phyloP scores from a whole-genome alignment of 1,140 invertebrate species.

The Pogonognathellus flavescens region DNA sequence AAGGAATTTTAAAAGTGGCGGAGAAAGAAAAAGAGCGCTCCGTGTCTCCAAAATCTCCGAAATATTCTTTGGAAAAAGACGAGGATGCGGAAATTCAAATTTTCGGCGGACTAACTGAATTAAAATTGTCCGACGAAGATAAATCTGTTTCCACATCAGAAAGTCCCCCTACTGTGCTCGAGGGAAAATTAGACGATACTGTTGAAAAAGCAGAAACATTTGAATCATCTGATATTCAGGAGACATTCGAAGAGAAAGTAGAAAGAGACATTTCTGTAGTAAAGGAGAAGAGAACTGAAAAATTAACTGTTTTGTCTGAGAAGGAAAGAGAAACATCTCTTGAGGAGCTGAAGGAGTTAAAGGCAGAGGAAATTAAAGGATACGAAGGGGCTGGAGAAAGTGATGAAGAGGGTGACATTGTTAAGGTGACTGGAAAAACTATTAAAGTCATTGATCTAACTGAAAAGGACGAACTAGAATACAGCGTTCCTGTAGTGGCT shows the following conservation, averaged over 20 bases:
- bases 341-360: constrained; percentile 56
- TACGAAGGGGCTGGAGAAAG: constrained; percentile 44
- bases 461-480: background rate
- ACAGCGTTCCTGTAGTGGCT: background rate
- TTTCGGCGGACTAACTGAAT: background rate
- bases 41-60: background rate
- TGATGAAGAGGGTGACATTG: constrained; percentile 20
- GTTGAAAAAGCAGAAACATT: background rate
- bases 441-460: background rate
- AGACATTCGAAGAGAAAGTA: background rate
- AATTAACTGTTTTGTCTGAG: constrained; percentile 19
- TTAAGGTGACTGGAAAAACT: background rate
- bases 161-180: constrained; percentile 52
- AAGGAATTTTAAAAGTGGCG: background rate
- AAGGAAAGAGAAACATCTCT: constrained; percentile 65
- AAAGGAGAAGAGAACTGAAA: constrained; percentile 32
- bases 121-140: constrained; percentile 42
- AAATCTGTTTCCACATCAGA: constrained; percentile 49
- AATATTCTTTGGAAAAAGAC: constrained; percentile 71
- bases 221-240: background rate
- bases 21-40: constrained; percentile 43
- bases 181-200: constrained; percentile 71
- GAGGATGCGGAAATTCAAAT: constrained; percentile 17
- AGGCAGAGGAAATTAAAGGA: constrained; percentile 22
- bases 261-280: background rate